phyloP scores from a whole-genome alignment of 2,797 vertebrate genomes.

The Gambusia yucatana region DNA sequence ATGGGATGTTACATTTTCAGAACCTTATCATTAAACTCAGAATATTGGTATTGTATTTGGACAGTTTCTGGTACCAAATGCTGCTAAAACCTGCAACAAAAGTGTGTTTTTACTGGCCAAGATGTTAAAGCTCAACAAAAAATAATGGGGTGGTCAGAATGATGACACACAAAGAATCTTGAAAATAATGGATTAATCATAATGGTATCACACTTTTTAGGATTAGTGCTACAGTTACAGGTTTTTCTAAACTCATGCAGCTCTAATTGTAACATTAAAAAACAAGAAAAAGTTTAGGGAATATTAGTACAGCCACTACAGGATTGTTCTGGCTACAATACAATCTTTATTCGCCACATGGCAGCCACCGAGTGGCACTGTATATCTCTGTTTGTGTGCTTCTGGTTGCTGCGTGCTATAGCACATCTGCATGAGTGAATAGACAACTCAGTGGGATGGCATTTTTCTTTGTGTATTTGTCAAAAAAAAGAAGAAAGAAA shows the following conservation, averaged over 20 bases:
- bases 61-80: background rate
- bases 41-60: background rate
- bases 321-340: slow-evolving; percentile 21
- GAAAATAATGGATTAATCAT: background rate
- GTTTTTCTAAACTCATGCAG: background rate
- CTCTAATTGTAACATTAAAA: background rate
- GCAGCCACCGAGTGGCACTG: slow-evolving; percentile 60
- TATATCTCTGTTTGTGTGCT: slow-evolving; percentile 30
- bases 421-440: slow-evolving; percentile 12
- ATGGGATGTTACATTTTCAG: background rate
- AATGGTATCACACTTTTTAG: background rate
- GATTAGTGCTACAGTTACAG: background rate
- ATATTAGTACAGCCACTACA: slow-evolving; percentile 19
- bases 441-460: slow-evolving; percentile 24
- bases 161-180: background rate
- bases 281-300: background rate
- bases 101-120: background rate
- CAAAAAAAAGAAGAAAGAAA: background rate
- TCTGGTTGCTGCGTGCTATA: slow-evolving; percentile 11
- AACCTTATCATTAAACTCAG: background rate
- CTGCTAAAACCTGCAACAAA: background rate
- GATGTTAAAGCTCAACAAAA: background rate
- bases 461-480: slow-evolving; percentile 24
- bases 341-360: slow-evolving; percentile 20
- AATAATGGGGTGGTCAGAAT: background rate